Evolutionary conservation across 1,140 invertebrate species (phyloP).

Genomic region (Drosophila triauraria): DNA sequence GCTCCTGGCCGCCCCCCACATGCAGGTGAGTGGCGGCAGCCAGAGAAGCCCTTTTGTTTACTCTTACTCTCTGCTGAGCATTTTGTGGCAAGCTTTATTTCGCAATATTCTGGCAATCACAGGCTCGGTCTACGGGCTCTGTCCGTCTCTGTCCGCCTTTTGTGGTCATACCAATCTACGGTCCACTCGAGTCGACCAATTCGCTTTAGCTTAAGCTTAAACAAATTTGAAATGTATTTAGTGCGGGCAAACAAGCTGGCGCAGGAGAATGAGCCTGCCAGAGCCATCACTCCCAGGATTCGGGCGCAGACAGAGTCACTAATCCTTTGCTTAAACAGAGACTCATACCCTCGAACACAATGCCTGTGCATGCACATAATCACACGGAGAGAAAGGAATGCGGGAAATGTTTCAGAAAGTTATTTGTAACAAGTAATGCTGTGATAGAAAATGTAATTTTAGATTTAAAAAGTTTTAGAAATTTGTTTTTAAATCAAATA

Average conservation of each 20-base stretch:
- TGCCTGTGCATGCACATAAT: conserved; percentile 28
- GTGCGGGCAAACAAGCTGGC: conserved; percentile 60
- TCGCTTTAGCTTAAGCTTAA: conserved; percentile 71
- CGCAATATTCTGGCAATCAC: conserved; percentile 58
- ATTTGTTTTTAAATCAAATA: too few relatives aligned
- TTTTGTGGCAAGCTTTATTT: conserved; percentile 76
- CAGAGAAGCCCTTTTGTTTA: conserved; percentile 36
- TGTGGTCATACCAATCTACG: conserved; percentile 73
- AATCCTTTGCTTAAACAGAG: conserved; percentile 67
- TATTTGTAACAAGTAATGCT: not conserved
- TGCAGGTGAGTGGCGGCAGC: conserved; percentile 90
- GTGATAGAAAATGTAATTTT: not conserved
- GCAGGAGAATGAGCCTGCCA: conserved; percentile 18
- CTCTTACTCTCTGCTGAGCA: conserved; percentile 46
- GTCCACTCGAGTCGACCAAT: conserved; percentile 41
- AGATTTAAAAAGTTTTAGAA: too few relatives aligned
- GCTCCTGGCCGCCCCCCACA: conserved; percentile 92
- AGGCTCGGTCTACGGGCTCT: not conserved
- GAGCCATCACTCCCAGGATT: conserved; percentile 28
- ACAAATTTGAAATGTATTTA: conserved; percentile 82
- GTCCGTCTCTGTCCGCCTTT: conserved; percentile 1
- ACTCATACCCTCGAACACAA: conserved; percentile 35
- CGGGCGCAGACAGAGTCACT: conserved; percentile 54
- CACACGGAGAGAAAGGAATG: conserved; percentile 10
- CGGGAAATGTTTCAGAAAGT: not conserved